These are phyloP conservation scores for Cyclargus thomasi DNA, from an alignment of 1,140 invertebrate species.

Conservation along the genomic window DNA sequence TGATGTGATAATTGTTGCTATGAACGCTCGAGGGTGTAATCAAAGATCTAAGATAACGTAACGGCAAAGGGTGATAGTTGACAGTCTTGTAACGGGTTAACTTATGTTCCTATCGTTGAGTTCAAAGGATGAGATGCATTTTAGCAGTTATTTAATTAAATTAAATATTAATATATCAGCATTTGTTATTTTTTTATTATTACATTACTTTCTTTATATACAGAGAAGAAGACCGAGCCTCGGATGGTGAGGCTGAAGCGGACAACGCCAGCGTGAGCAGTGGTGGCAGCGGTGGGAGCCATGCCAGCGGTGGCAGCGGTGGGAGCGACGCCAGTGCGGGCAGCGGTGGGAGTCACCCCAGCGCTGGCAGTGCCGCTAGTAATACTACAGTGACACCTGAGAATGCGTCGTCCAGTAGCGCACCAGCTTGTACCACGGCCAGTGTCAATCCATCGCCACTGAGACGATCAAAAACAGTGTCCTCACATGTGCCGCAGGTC, in stretches of 20 bases:
- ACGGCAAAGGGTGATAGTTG: background rate
- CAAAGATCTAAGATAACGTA: background rate
- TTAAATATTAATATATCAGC: background rate
- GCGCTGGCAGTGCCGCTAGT: slow-evolving; percentile 50
- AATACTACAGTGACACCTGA: slow-evolving; percentile 57
- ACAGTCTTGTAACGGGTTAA: background rate
- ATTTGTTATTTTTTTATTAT: no score
- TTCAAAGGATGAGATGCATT: no score
- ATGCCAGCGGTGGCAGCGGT: slow-evolving; percentile 37
- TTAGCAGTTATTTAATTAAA: no score
- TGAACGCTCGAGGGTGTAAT: slow-evolving; percentile 21
- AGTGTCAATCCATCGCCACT: slow-evolving; percentile 41
- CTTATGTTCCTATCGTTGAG: background rate
- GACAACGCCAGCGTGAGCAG: slow-evolving; percentile 43
- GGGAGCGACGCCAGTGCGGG: background rate
- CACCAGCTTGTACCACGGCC: slow-evolving; percentile 36
- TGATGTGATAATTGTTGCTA: background rate
- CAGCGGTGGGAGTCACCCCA: background rate
- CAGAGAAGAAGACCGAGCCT: slow-evolving; percentile 39
- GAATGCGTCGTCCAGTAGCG: slow-evolving; percentile 53
- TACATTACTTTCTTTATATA: background rate
- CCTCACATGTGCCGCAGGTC: slow-evolving; percentile 41
- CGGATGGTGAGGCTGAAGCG: slow-evolving; percentile 45
- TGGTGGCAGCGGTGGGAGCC: background rate
- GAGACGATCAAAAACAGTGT: slow-evolving; percentile 50